A percentile compares a stretch with the other conserved stretches of the same genome.
Conservation (phyloP, 30 jellyfish, hydroid and myxozoan species). For the Aurelia sp. region DNA sequence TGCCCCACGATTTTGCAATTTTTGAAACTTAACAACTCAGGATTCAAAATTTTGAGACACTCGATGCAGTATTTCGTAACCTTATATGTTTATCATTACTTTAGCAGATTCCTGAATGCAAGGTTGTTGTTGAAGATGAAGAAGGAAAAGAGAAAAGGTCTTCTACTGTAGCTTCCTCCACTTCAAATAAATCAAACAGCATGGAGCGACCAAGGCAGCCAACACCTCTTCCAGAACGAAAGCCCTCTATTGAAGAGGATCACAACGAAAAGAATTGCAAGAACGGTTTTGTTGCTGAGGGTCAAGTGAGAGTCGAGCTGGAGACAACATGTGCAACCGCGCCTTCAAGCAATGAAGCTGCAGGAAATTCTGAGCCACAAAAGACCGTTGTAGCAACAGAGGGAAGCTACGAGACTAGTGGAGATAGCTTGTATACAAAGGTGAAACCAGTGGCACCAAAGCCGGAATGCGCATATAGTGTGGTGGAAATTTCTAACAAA, state of each 20-base stretch:
- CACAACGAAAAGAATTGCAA: not conserved
- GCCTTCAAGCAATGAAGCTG: not conserved
- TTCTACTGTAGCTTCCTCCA: not conserved
- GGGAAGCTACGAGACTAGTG: conserved; percentile 59
- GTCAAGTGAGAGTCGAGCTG: not conserved
- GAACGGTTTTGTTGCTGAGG: not conserved
- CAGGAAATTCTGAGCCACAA: not conserved
- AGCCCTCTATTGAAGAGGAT: not conserved
- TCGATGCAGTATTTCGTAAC: too few species aligned
- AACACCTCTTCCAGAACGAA: not conserved
- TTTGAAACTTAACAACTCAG: too few species aligned
- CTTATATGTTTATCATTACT: too few species aligned
- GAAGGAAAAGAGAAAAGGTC: not conserved
- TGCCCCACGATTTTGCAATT: too few species aligned
- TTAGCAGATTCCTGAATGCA: too few species aligned
- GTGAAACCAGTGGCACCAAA: conserved; percentile 54
- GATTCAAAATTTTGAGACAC: too few species aligned
- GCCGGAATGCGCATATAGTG: conserved; percentile 71
- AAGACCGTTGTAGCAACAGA: not conserved
- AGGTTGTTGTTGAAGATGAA: too few species aligned
- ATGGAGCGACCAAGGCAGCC: conserved; percentile 6
- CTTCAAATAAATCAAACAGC: not conserved
- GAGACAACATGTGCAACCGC: not conserved
- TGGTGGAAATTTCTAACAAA: conserved; percentile 51
- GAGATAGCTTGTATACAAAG: conserved; percentile 61